Evolutionary conservation across 2,113 vertebrate species (phyloP).

Genomic region (Festucalex cinctus): DNA sequence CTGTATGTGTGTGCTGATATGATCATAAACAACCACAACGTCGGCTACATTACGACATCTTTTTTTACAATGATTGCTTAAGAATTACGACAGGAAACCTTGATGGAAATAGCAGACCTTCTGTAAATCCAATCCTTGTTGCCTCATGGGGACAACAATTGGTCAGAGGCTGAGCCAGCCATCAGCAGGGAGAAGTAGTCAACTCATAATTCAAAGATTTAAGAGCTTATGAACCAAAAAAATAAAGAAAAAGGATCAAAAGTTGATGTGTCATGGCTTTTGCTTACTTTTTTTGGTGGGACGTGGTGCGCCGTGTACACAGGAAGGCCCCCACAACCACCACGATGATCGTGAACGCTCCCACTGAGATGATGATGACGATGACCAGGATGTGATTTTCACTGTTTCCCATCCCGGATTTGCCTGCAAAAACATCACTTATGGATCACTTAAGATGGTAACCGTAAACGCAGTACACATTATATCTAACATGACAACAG

Average conservation of each 20-base stretch:
- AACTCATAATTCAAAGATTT: neutral
- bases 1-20: neutral
- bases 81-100: neutral
- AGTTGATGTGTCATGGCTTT: neutral
- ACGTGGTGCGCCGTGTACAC: conserved; percentile 89
- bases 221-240: neutral
- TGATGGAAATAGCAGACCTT: too few relatives aligned
- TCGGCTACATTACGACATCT: neutral
- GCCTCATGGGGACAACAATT: neutral
- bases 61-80: neutral
- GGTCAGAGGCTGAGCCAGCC: neutral
- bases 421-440: conserved; percentile 68
- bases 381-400: conserved; percentile 89
- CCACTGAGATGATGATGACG: conserved; percentile 89
- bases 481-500: neutral
- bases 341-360: conserved; percentile 87
- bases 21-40: neutral
- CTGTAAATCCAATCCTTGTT: neutral
- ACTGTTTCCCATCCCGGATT: conserved; percentile 80
- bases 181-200: neutral
- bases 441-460: neutral
- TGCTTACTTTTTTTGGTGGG: conserved; percentile 95
- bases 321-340: conserved; percentile 92
- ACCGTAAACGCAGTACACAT: neutral
- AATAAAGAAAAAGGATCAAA: neutral